Percentiles rank a stretch among this genome's conserved stretches.
These are phyloP conservation scores for Odontamblyopus lacepedii DNA, from an alignment of 2,797 vertebrate species.

Conservation along the genomic window DNA sequence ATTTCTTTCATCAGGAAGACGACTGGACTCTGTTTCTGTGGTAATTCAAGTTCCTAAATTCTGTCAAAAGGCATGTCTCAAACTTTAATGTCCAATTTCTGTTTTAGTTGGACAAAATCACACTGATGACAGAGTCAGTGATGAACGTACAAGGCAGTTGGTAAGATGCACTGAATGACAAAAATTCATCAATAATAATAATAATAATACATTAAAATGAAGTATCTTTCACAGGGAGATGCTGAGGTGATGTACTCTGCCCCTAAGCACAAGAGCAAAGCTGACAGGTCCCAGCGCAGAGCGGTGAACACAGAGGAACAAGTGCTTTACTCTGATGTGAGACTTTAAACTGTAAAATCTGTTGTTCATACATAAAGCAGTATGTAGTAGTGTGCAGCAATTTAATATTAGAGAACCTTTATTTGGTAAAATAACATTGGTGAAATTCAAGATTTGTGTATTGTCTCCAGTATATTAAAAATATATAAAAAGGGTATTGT, in stretches of 20 bases:
- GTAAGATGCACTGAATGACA: background rate
- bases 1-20: background rate
- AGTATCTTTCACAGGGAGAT: background rate
- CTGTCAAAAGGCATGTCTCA: background rate
- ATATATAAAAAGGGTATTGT: too few relatives aligned
- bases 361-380: background rate
- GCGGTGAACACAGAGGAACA: too few relatives aligned
- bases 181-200: background rate
- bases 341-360: background rate
- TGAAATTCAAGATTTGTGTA: too few relatives aligned
- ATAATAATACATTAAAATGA: background rate
- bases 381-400: too few relatives aligned
- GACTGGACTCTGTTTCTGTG: background rate
- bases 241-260: too few relatives aligned
- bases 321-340: too few relatives aligned
- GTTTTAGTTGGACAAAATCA: slow-evolving; percentile 1
- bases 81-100: background rate
- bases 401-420: too few relatives aligned
- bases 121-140: background rate
- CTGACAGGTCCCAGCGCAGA: too few relatives aligned
- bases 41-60: background rate
- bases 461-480: too few relatives aligned
- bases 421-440: too few relatives aligned
- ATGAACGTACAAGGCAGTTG: background rate
- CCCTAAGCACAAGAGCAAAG: too few relatives aligned